phyloP scores from a whole-genome alignment of 2,797 vertebrate genomes.

The Centropyge bicolor region DNA sequence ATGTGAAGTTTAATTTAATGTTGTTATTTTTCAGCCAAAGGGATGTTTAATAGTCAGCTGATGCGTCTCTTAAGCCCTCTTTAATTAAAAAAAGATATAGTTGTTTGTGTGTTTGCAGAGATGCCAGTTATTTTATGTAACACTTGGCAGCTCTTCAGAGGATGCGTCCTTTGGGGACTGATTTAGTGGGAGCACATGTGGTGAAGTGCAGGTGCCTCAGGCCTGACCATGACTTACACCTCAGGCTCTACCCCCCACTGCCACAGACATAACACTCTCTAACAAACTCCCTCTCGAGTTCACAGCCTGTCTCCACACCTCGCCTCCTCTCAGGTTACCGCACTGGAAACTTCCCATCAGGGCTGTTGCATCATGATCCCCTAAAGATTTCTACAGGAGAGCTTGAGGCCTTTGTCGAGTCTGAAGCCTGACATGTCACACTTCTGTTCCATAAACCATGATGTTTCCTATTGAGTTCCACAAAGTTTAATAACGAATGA shows the following conservation, averaged over 20 bases:
- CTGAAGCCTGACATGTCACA: background rate
- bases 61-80: slow-evolving; percentile 48
- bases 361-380: slow-evolving; percentile 63
- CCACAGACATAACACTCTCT: slow-evolving; percentile 20
- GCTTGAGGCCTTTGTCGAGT: background rate
- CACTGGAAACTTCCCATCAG: slow-evolving; percentile 39
- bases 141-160: slow-evolving; percentile 24
- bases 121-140: slow-evolving; percentile 47
- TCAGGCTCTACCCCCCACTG: slow-evolving; percentile 22
- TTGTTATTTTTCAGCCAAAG: slow-evolving; percentile 66
- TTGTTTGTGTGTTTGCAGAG: slow-evolving; percentile 64
- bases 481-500: background rate
- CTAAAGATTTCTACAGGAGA: background rate
- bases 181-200: slow-evolving; percentile 42
- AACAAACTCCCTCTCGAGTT: slow-evolving; percentile 51
- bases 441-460: background rate
- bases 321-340: background rate
- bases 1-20: slow-evolving; percentile 69
- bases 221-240: slow-evolving; percentile 40
- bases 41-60: slow-evolving; percentile 51
- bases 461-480: slow-evolving; percentile 5
- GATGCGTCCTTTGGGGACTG: slow-evolving; percentile 47
- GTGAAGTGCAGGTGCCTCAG: slow-evolving; percentile 38
- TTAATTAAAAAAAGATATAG: slow-evolving; percentile 68
- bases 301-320: background rate